These are phyloP conservation scores for Drosophila nannoptera DNA, from an alignment of 1,140 invertebrate genomes.

Conservation along the genomic window DNA sequence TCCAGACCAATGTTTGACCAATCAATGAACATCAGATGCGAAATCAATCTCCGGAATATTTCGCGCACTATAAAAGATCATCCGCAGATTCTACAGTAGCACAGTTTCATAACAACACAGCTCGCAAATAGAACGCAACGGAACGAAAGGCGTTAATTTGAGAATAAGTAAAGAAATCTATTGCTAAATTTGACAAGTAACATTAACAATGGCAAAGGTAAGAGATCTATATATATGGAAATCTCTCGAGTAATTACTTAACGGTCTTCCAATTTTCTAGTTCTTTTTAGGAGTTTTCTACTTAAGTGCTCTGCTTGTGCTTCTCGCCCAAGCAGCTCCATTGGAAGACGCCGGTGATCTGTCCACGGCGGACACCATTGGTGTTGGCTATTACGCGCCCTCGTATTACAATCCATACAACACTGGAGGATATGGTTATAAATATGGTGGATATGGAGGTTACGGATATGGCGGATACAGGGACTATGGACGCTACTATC, in stretches of 20 bases:
- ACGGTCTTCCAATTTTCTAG: slow-evolving; percentile 26
- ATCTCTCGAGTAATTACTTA: slow-evolving; percentile 25
- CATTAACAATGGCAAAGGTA: slow-evolving; percentile 60
- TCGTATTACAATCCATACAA: slow-evolving; percentile 41
- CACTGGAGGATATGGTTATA: slow-evolving; percentile 48
- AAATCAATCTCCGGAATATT: slow-evolving; percentile 58
- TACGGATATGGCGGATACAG: slow-evolving; percentile 46
- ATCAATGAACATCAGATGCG: slow-evolving; percentile 66
- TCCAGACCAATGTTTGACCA: slow-evolving; percentile 58
- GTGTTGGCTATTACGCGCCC: slow-evolving; percentile 54
- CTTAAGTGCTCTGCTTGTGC: slow-evolving; percentile 12
- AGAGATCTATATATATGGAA: background rate
- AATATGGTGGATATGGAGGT: slow-evolving; percentile 42
- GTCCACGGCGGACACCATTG: slow-evolving; percentile 48
- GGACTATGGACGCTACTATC: slow-evolving; percentile 43
- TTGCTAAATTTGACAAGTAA: slow-evolving; percentile 53
- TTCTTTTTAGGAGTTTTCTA: slow-evolving; percentile 15
- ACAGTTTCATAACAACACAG: slow-evolving; percentile 55
- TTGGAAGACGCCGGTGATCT: slow-evolving; percentile 32
- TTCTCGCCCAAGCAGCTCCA: slow-evolving; percentile 21
- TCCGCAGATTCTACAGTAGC: slow-evolving; percentile 21
- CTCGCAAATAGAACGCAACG: slow-evolving; percentile 36
- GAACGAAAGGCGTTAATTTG: slow-evolving; percentile 58
- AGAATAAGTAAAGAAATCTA: slow-evolving; percentile 17
- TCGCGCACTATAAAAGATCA: slow-evolving; percentile 60